Base-by-base conservation (phyloP, 2,888 invertebrate genomes). In the Diplazon laetatorius region DNA sequence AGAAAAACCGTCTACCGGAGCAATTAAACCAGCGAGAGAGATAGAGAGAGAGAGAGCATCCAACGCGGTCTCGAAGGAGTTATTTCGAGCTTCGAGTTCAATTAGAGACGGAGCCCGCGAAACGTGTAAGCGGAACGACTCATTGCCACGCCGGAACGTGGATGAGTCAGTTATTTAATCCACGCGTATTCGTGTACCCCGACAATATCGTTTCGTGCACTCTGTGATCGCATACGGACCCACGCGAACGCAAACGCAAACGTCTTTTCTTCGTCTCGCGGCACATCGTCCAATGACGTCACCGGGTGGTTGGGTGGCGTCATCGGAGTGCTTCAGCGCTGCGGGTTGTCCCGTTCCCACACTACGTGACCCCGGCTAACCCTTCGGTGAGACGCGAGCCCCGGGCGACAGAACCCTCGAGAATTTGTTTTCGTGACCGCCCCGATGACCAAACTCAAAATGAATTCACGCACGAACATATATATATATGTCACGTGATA, bases 71-170 rank as follows among this genome's bases (percentile, higher is more conserved):
- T 83, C 83, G 82, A 84, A n/a, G 87, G 57, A 78, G 87, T 89
- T 89, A 88, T 89, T 89, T 89, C 89, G 82, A 88, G 88, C 87
- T 83, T 83, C 30, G 30, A 85, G 83, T 86, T 85, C 85, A 88
- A 89, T 89, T 88, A 86, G 84, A 86, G 81, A 85, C 85, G 84
- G 82, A 85, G 82, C 81, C n/a, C 83, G 72, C 69, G 77, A 44
- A 81, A 76, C 78, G 83, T 82, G 84, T 76, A 82, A 83, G 81
- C 87, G 87, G 86, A 86, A 86, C 87, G 86, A 85, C 84, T 85
- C 86, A 84, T 85, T 83, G 87, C 83, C 83, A 78, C 81, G 85
- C 88, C 88, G 87, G 87, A 88, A 88, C 89, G 2, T 2, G 84
- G 82, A 85, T 89, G 88, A 89, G 84, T 89, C 88, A 88, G 82